These are phyloP conservation scores for Apotomis capreana DNA, from an alignment of 2,888 invertebrate genomes.

Conservation along the genomic window DNA sequence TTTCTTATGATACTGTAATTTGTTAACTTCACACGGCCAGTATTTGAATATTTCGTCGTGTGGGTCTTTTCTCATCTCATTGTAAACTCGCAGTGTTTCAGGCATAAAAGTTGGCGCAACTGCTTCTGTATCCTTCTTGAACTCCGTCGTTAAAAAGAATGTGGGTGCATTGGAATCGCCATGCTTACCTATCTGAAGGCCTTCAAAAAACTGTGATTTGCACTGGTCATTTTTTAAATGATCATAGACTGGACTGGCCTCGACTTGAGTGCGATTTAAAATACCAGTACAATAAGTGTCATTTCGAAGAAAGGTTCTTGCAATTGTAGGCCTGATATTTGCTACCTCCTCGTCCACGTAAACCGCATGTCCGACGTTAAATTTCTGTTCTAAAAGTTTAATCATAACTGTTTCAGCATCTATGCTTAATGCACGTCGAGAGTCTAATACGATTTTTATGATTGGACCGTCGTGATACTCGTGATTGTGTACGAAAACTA, in stretches of 20 bases:
- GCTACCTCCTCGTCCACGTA: constrained; percentile 1
- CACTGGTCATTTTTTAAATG: neutral
- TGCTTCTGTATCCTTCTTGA: neutral
- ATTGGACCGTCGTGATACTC: constrained; percentile 10
- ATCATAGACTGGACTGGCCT: neutral
- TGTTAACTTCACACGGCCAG: constrained; percentile 10
- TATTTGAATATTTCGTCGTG: constrained; percentile 9
- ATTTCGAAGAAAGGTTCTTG: neutral
- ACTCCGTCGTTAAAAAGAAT: constrained; percentile 7
- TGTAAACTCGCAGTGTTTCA: constrained; percentile 4
- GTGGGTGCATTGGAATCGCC: neutral
- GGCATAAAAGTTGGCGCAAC: neutral
- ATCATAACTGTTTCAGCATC: neutral
- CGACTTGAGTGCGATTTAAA: neutral
- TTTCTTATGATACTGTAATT: neutral
- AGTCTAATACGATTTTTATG: constrained; percentile 1
- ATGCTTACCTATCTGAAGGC: constrained; percentile 8
- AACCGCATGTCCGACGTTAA: neutral
- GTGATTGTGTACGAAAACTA: constrained; percentile 1
- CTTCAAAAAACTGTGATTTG: constrained; percentile 7
- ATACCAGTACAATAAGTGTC: constrained; percentile 18
- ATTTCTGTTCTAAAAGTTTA: constrained; percentile 3
- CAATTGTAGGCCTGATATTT: neutral
- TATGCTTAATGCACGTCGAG: constrained; percentile 1
- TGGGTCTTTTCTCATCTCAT: neutral